Evolutionary conservation across 1,140 invertebrate genomes (phyloP).

Genomic region (Chymomyza costata): DNA sequence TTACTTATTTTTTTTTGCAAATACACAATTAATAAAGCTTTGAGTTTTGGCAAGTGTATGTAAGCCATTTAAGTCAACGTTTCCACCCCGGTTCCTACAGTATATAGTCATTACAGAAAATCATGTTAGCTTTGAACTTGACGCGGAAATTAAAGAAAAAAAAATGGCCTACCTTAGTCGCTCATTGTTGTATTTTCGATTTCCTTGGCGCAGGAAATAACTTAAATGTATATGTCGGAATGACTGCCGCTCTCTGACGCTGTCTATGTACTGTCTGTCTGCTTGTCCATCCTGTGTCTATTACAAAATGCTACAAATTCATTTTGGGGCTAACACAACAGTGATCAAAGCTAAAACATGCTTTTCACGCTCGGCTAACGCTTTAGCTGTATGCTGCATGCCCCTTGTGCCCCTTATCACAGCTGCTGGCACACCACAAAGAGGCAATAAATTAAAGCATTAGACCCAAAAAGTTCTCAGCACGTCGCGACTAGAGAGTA

Average conservation of each 20-base stretch:
- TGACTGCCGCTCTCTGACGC: conserved; percentile 2
- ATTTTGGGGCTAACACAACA: conserved; percentile 65
- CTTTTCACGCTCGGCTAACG: conserved; percentile 51
- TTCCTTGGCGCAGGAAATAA: conserved; percentile 14
- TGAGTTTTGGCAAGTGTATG: too few species aligned
- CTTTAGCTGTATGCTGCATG: conserved; percentile 3
- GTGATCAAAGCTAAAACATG: conserved; percentile 67
- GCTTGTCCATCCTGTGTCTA: conserved; percentile 36
- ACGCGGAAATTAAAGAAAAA: conserved; percentile 1
- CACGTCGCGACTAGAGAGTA: too few species aligned
- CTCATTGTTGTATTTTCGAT: too few species aligned
- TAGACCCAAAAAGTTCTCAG: conserved; percentile 60
- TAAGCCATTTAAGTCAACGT: too few species aligned
- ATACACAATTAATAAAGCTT: too few species aligned
- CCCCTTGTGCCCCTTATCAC: conserved; percentile 15
- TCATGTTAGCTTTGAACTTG: conserved; percentile 32
- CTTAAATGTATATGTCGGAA: conserved; percentile 41
- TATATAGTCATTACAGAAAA: too few species aligned
- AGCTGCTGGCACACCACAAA: conserved; percentile 36
- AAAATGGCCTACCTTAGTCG: background rate
- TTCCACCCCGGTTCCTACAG: too few species aligned
- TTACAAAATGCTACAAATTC: conserved; percentile 55
- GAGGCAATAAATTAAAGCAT: conserved; percentile 66
- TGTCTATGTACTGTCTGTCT: conserved; percentile 13
- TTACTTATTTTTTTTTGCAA: too few species aligned